Base-by-base conservation (phyloP, 2,888 invertebrate genomes). In the Conus canariensis region DNA sequence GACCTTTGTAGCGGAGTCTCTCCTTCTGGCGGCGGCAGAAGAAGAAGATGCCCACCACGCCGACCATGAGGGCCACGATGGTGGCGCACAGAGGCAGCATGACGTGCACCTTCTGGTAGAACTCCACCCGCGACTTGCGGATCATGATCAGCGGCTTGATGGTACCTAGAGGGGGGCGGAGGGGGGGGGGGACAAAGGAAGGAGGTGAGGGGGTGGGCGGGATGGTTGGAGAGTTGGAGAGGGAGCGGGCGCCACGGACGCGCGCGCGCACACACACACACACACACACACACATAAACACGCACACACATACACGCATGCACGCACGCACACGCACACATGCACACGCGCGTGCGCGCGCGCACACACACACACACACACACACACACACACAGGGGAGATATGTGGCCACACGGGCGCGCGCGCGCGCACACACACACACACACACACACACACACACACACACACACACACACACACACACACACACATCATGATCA, bases 21-120 rank as follows among this genome's bases (percentile, higher is more conserved):
- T 95, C 94, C 58, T 94, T 93, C 30, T 95, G 91, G 25, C 95
- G 91, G n/a, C 94, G 93, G 87, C 95, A 95, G 92, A 94, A 95
- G 64, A 96, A 93, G 59, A 97, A 96, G 74, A 97, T 95, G 96
- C 98, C 98, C 96, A 99, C 98, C 95, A 98, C 97, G 95, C 98
- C 97, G 92, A 98, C 98, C 94, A 98, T 98, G 94, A 98, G 97
- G 96, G 98, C 98, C 93, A 99, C 98, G 94, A 99, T 97, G 60
- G 98, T 98, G 83, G 98, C 98, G 95, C 98, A 97, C 93, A 98
- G 98, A 0, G 99, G 99, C 58, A 99, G 98, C 95, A 99, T 97
- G 92, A 99, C 98, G 96, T 98, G 98, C 91, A 98, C 91, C 90
- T 94, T 94, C 93, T 95, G 94, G 90, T 95, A 95, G 91, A 95